Base-by-base conservation (phyloP, 2,113 vertebrate species). In the Oophaga pumilio region DNA sequence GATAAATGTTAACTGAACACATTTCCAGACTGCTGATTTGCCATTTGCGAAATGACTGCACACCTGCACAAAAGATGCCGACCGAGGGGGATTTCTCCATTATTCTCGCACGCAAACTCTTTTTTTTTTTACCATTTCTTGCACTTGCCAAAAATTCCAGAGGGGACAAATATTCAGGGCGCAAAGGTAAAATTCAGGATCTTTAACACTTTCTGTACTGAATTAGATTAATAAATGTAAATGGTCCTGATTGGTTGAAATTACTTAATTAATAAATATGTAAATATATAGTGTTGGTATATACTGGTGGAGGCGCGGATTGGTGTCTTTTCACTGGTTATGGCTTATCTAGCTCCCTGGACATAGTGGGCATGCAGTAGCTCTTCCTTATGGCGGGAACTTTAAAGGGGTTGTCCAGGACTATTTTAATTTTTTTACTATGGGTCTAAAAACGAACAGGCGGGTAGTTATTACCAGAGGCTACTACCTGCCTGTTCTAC, bases 1-100 rank as follows among this genome's bases (percentile, higher is more conserved):
- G 91, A 94, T 94, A 92, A 94, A 94, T 93, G 91, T 93, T 93
- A 94, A 94, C 91, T 92, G 91, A 92, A 92, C 91, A 90, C 90
- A 93, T 94, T 92, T 88, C 89, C 92, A 93, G 91, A 93, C 91
- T 93, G 93, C 93, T 93, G 93, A 92, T 94, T 92, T 92, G 92
- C 90, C 91, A 89, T 92, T 93, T 92, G 91, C 91, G 92, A 92
- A 92, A 89, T 86, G 86, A 59, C 77, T 82, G 90, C 2, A 28
- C 92, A 94, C 92, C 93, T 94, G 92, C 92, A 92, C 90, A 92
- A 91, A 93, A 93, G 89, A 90, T 92, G 92, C 92, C 79, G 60
- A 92, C 91, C 78, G 90, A 91, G 90, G 91, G 91, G 91, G 91
- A 92, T 90, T 85, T 71, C 91, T 92, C 91, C 85, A 86, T 91